phyloP scores from a whole-genome alignment of 2,888 invertebrate genomes.

The Fragum fragum region DNA sequence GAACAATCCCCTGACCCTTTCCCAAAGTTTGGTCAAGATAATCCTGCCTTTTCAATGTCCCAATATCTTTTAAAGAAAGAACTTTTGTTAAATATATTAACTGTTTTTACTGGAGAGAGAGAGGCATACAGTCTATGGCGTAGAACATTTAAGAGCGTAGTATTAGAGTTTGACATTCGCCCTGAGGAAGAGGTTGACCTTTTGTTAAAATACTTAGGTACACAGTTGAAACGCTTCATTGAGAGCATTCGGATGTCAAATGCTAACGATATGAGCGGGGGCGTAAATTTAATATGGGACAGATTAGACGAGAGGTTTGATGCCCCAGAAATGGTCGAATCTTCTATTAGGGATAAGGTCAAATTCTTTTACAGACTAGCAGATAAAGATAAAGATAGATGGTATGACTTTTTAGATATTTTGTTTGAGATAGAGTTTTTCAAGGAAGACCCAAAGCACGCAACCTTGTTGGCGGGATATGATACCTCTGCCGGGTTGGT shows the following conservation, averaged over 20 bases:
- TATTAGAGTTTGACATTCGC: too few relatives aligned
- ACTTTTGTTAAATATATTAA: too few relatives aligned
- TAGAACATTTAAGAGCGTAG: too few relatives aligned
- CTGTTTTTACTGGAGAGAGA: too few relatives aligned
- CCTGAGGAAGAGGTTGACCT: too few relatives aligned
- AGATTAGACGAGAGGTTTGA: conserved; percentile 46
- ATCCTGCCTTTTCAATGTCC: too few relatives aligned
- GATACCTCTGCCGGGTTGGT: conserved; percentile 53
- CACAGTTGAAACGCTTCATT: conserved; percentile 44
- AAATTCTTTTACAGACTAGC: conserved; percentile 37
- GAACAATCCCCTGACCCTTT: too few relatives aligned
- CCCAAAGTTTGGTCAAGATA: too few relatives aligned
- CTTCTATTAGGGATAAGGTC: conserved; percentile 28
- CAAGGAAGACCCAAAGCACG: conserved; percentile 34
- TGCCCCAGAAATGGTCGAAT: conserved; percentile 41
- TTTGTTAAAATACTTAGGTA: conserved; percentile 51
- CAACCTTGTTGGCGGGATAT: conserved; percentile 42
- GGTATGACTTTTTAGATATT: conserved; percentile 41
- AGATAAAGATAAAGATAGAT: conserved; percentile 29
- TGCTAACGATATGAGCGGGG: conserved; percentile 5
- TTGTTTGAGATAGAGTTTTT: conserved; percentile 47
- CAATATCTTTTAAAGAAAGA: too few relatives aligned
- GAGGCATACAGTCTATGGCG: too few relatives aligned
- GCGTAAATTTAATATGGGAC: conserved; percentile 38
- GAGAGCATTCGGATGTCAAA: conserved; percentile 36